Base-by-base conservation (phyloP, 1,140 invertebrate species). In the Colletes latitarsis region DNA sequence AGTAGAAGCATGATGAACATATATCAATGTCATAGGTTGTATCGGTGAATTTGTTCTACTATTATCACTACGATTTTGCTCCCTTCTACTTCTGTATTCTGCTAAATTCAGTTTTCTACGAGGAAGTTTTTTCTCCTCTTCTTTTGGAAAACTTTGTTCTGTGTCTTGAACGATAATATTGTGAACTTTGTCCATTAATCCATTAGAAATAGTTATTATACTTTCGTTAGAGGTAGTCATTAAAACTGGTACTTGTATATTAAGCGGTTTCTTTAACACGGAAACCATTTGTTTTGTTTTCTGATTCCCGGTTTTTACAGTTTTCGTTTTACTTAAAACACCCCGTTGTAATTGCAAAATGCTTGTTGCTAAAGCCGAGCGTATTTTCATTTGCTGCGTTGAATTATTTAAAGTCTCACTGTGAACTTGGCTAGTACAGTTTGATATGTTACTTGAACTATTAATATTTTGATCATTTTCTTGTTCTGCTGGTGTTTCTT, bases 71-170 rank as follows among this genome's bases (percentile, higher is more conserved):
- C 85, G 75, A 58, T 86, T 87, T 68, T 93, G 92, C 88, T 92
- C 91, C 73, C 91, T 84, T 63, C 93, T 88, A 69, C 88, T 93
- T 77, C 93, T 91, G 81, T 95, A 94, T 83, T 94, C 94, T 69
- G 92, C 91, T 10, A 94, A 79, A 88, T 94, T 94, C 10, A 94
- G 84, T 89, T 94, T 93, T 84, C 87, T 93, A 55, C 88, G 83
- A 0, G 86, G 78, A 0, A 80, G 85, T 63, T 92, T 94, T 60
- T 91, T 93, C 1, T 78, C 73, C 39, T 89, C 84, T 43, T 89
- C 79, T 43, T 82, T 73, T 14, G 41, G 60, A 57, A 64, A 53
- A 62, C 49, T 80, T 19, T 82, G 53, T 88, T 70, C 76, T 66
- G 17, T 75, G 41, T 83, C 66, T 70, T 89, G 85, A 15, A 89